Evolutionary conservation across 2,113 vertebrate genomes (phyloP).

Genomic region (Felis catus): DNA sequence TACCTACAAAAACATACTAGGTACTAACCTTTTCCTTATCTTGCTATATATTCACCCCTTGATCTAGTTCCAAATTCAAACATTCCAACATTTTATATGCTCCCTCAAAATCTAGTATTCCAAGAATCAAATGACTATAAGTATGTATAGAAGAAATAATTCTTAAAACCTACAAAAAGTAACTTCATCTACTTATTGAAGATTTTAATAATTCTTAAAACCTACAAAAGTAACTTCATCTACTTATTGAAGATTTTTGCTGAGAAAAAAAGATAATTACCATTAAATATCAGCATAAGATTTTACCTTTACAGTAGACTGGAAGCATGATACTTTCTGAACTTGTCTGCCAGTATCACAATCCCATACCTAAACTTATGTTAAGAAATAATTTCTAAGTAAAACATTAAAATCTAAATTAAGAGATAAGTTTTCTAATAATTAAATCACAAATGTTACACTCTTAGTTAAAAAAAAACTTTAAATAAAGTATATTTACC

Average conservation of each 20-base stretch:
- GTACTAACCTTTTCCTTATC: not conserved
- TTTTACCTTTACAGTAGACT: slow-evolving; percentile 95
- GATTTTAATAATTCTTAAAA: slow-evolving; percentile 1
- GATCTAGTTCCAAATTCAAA: slow-evolving; percentile 10
- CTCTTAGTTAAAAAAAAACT: slow-evolving; percentile 33
- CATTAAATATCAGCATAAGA: not conserved
- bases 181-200: slow-evolving; percentile 1
- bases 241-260: not conserved
- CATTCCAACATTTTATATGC: not conserved
- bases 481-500: slow-evolving; percentile 18
- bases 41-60: not conserved
- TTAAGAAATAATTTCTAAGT: slow-evolving; percentile 70
- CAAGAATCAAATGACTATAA: not conserved
- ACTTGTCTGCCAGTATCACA: slow-evolving; percentile 90
- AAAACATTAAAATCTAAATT: slow-evolving; percentile 39
- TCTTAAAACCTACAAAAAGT: slow-evolving; percentile 11
- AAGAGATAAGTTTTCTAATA: slow-evolving; percentile 4
- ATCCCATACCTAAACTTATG: slow-evolving; percentile 91
- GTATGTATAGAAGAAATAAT: not conserved
- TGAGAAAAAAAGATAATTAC: slow-evolving; percentile 1
- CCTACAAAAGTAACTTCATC: not conserved
- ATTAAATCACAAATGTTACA: slow-evolving; percentile 22
- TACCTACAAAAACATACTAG: not conserved
- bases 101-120: not conserved
- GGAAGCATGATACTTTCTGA: slow-evolving; percentile 92